A percentile compares a stretch with the other conserved stretches of the same genome.
Conservation (phyloP, 1,140 invertebrate species). For the Lepidurus couesii region DNA sequence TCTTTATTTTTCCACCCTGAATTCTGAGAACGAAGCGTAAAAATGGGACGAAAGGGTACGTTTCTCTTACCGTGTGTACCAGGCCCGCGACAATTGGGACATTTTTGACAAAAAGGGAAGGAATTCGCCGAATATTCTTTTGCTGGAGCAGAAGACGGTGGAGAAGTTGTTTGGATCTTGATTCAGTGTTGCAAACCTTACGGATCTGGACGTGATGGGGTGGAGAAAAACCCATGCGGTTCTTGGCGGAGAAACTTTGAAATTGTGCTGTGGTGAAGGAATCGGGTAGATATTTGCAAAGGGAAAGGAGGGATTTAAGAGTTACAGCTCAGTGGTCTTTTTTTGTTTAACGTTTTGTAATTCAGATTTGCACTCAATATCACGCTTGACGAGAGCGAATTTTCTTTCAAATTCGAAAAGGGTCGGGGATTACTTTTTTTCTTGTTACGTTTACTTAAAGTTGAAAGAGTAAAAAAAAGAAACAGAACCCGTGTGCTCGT, state of each 20-base stretch:
- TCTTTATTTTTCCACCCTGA: not conserved
- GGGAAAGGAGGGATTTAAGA: not conserved
- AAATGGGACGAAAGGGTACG: not conserved
- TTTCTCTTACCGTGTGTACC: conserved; percentile 11
- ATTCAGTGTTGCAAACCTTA: not conserved
- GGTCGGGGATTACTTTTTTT: not conserved
- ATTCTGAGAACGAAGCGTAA: conserved; percentile 13
- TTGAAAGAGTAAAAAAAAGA: conserved; percentile 25
- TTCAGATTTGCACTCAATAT: conserved; percentile 16
- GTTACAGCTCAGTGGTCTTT: not conserved
- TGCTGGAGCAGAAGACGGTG: not conserved
- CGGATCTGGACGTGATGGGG: too few relatives aligned
- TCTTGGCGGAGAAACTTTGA: too few relatives aligned
- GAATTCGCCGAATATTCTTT: not conserved
- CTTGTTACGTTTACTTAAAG: not conserved
- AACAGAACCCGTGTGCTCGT: not conserved
- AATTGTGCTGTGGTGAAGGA: too few relatives aligned
- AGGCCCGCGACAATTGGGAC: not conserved
- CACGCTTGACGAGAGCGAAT: not conserved
- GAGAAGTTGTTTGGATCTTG: not conserved
- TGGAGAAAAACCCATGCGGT: too few relatives aligned
- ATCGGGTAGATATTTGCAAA: too few relatives aligned
- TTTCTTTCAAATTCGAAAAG: not conserved
- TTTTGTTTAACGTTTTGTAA: not conserved
- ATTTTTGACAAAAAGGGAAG: not conserved